phyloP scores from a whole-genome alignment of 1,140 invertebrate genomes.

The Heliothis virescens region DNA sequence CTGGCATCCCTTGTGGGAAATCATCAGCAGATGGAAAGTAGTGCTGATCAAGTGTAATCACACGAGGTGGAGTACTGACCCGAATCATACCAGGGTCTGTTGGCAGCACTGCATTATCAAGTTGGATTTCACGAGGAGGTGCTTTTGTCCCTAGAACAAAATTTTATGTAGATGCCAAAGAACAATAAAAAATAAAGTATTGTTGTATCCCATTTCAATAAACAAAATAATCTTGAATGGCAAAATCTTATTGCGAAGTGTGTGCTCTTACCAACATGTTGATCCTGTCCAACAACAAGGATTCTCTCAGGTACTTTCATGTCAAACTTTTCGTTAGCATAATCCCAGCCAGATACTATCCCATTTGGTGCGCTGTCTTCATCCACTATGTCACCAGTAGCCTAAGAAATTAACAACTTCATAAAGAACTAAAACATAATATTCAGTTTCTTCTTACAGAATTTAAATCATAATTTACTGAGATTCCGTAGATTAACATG shows the following conservation, averaged over 20 bases:
- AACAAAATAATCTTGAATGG: no score
- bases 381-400: slow-evolving; percentile 88
- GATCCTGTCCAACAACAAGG: slow-evolving; percentile 93
- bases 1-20: slow-evolving; percentile 66
- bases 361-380: slow-evolving; percentile 88
- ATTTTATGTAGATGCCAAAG: background rate
- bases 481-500: no score
- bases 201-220: no score
- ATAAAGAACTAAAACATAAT: background rate
- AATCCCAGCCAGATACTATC: slow-evolving; percentile 88
- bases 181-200: no score
- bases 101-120: slow-evolving; percentile 93
- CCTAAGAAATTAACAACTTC: slow-evolving; percentile 71
- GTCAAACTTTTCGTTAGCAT: slow-evolving; percentile 90
- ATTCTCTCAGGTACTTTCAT: slow-evolving; percentile 97
- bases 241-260: background rate
- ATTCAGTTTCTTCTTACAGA: background rate
- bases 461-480: no score
- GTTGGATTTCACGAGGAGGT: slow-evolving; percentile 92
- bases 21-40: slow-evolving; percentile 92
- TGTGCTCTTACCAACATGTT: slow-evolving; percentile 88
- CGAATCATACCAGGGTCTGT: slow-evolving; percentile 90
- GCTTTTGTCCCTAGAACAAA: slow-evolving; percentile 89
- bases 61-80: slow-evolving; percentile 93
- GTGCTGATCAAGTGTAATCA: slow-evolving; percentile 93